Evolutionary conservation across 2,113 vertebrate species (phyloP).

Genomic region (Paradoxurus hermaphroditus): DNA sequence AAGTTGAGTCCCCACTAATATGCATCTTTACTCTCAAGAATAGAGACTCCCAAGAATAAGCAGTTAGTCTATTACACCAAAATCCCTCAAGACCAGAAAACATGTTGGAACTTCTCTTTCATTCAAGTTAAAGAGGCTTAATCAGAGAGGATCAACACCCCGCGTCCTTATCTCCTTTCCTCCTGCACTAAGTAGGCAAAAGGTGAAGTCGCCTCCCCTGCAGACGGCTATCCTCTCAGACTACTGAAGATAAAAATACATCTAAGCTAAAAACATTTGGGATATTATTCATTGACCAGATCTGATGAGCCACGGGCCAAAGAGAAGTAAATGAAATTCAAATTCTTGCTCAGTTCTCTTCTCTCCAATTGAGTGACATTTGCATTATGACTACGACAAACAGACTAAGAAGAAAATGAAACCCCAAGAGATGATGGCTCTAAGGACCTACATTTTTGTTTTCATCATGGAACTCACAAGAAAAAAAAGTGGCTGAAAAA

Average conservation of each 20-base stretch:
- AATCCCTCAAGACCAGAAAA: neutral
- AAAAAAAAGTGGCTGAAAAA: neutral
- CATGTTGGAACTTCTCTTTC: neutral
- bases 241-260: neutral
- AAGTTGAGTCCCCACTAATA: conserved; percentile 25
- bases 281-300: neutral
- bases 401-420: neutral
- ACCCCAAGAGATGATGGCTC: neutral
- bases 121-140: neutral
- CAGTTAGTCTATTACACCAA: neutral
- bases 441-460: neutral
- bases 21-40: no score
- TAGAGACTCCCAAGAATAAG: neutral
- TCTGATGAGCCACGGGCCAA: neutral
- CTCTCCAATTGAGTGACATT: neutral
- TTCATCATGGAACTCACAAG: neutral
- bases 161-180: neutral
- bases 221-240: neutral
- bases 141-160: neutral
- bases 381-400: neutral
- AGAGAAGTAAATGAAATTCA: neutral
- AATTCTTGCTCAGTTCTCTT: neutral
- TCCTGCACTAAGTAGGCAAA: neutral
- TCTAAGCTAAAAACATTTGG: neutral
- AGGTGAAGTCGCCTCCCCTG: neutral